These are phyloP conservation scores for Pogonocherus hispidulus DNA, from an alignment of 2,888 invertebrate species.

Conservation along the genomic window DNA sequence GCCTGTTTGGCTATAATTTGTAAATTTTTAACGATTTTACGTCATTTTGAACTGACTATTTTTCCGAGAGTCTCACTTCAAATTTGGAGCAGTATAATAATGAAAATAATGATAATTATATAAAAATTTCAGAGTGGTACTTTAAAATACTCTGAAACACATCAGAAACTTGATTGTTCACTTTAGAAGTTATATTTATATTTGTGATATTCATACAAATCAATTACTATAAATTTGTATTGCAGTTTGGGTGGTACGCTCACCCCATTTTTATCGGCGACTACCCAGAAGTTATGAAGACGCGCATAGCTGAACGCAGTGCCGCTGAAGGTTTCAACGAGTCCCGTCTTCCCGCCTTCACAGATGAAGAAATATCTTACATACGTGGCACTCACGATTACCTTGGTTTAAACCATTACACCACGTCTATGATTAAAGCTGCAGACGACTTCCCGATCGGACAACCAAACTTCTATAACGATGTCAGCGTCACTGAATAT, in stretches of 20 bases:
- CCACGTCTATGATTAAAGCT: slow-evolving; percentile 70
- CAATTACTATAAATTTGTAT: background rate
- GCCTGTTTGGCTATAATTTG: no score
- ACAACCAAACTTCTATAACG: background rate
- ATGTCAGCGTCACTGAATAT: background rate
- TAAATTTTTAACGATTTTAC: no score
- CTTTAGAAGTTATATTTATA: no score
- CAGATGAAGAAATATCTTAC: slow-evolving; percentile 71
- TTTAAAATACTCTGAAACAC: no score
- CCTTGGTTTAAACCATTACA: slow-evolving; percentile 83
- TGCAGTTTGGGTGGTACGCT: slow-evolving; percentile 54
- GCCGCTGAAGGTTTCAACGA: slow-evolving; percentile 72
- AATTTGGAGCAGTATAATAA: no score
- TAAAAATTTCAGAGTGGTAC: no score
- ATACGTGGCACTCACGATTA: slow-evolving; percentile 71
- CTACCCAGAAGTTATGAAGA: slow-evolving; percentile 77
- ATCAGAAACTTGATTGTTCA: no score
- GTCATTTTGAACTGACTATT: no score
- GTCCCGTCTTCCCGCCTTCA: slow-evolving; percentile 77
- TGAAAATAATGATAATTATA: no score
- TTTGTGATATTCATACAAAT: no score
- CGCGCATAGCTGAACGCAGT: slow-evolving; percentile 73
- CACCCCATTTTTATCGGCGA: slow-evolving; percentile 78
- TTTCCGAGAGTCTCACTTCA: no score
- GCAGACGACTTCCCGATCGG: slow-evolving; percentile 22